Evolutionary conservation across 53 echinoderm and acorn worm genomes (phyloP).

Genomic region (Henricia sp.): DNA sequence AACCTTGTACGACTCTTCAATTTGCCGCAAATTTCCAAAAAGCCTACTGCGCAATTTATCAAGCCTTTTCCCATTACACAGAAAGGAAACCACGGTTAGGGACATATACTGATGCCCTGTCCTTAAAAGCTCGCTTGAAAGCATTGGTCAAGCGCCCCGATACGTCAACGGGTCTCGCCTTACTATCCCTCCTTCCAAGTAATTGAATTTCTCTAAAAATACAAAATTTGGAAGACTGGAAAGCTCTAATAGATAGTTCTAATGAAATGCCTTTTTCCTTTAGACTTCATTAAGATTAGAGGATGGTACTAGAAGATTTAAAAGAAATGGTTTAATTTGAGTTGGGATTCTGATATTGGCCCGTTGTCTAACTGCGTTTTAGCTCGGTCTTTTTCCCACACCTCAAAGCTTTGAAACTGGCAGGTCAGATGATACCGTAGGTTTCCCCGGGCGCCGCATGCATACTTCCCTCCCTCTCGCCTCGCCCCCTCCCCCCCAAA

Average conservation of each 20-base stretch:
- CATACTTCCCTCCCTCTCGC: neutral
- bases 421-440: constrained; percentile 24
- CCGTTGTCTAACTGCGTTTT: too few relatives aligned
- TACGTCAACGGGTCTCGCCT: constrained; percentile 6
- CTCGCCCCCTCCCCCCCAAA: constrained; percentile 8
- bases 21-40: constrained; percentile 11
- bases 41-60: constrained; percentile 27
- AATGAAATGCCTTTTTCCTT: constrained; percentile 8
- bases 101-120: neutral
- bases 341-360: too few relatives aligned
- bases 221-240: neutral
- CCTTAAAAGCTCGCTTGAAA: constrained; percentile 26
- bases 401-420: neutral
- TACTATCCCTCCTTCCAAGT: neutral
- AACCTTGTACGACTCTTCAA: constrained; percentile 3
- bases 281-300: too few relatives aligned
- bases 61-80: constrained; percentile 16
- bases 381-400: neutral
- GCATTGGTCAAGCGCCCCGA: neutral
- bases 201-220: constrained; percentile 41
- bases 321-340: too few relatives aligned
- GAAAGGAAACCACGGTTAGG: neutral
- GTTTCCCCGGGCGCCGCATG: neutral
- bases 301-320: too few relatives aligned
- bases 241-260: neutral